These are phyloP conservation scores for Periophthalmodon schlosseri DNA, from an alignment of 2,113 vertebrate species.

Conservation along the genomic window DNA sequence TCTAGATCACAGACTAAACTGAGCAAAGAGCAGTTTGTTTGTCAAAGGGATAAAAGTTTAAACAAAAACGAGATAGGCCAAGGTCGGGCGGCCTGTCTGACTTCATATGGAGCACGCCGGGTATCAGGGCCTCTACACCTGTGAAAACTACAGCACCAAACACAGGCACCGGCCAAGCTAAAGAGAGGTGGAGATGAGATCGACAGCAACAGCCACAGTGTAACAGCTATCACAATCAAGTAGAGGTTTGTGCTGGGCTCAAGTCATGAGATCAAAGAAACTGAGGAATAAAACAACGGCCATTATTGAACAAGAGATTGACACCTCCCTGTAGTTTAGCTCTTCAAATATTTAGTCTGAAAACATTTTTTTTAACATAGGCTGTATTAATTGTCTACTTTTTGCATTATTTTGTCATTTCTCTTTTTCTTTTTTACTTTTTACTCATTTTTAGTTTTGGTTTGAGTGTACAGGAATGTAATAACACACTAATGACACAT, in stretches of 20 bases:
- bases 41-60: slow-evolving; percentile 51
- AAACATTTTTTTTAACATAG: too few species aligned
- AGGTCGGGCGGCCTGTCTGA: slow-evolving; percentile 38
- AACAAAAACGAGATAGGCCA: slow-evolving; percentile 53
- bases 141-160: slow-evolving; percentile 39
- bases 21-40: slow-evolving; percentile 51
- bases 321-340: background rate
- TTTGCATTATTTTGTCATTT: too few species aligned
- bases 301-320: slow-evolving; percentile 2
- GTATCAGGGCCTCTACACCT: slow-evolving; percentile 40
- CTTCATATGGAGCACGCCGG: slow-evolving; percentile 19
- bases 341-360: background rate
- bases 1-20: slow-evolving; percentile 63
- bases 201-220: background rate
- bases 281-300: background rate
- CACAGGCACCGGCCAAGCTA: slow-evolving; percentile 34
- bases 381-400: too few species aligned
- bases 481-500: too few species aligned
- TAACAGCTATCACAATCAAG: slow-evolving; percentile 17
- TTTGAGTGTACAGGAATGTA: too few species aligned
- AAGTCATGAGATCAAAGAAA: slow-evolving; percentile 46
- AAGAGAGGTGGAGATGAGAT: slow-evolving; percentile 35
- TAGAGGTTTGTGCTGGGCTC: slow-evolving; percentile 22
- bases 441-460: too few species aligned
- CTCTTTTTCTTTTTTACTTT: too few species aligned